Evolutionary conservation across 1,140 invertebrate species (phyloP).

Genomic region (Oscheius sp.): DNA sequence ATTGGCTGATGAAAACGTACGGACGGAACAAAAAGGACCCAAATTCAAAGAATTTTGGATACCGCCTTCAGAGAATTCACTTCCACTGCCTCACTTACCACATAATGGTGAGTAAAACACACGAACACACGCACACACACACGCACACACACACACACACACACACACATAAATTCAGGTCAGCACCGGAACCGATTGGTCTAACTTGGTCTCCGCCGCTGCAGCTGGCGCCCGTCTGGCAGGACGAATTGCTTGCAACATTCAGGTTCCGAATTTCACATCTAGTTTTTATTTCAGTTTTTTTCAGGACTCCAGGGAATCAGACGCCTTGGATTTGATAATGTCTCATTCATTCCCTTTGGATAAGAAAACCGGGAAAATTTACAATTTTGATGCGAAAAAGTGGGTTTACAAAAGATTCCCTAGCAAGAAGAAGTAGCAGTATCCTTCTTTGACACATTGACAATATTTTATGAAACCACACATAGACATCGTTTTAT

Average conservation of each 20-base stretch:
- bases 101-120: conserved; percentile 58
- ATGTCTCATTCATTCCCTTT: conserved; percentile 45
- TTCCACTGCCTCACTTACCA: conserved; percentile 66
- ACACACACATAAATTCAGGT: conserved; percentile 32
- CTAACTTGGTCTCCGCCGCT: conserved; percentile 62
- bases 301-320: conserved; percentile 6
- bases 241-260: conserved; percentile 63
- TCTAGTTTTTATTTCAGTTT: background rate
- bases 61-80: conserved; percentile 63
- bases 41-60: conserved; percentile 53
- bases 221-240: conserved; percentile 64
- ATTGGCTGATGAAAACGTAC: conserved; percentile 62
- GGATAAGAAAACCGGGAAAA: conserved; percentile 61
- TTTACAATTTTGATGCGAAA: conserved; percentile 61
- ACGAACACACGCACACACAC: background rate
- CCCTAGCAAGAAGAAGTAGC: too few relatives aligned
- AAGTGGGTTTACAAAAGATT: conserved; percentile 47
- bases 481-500: too few relatives aligned
- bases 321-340: conserved; percentile 52
- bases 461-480: too few relatives aligned
- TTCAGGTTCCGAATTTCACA: conserved; percentile 25
- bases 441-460: conserved; percentile 1
- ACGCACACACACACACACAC: background rate
- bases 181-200: conserved; percentile 60
- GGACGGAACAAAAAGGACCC: conserved; percentile 59